These are phyloP conservation scores for Furcula furcula DNA, from an alignment of 2,888 invertebrate species.

Conservation along the genomic window DNA sequence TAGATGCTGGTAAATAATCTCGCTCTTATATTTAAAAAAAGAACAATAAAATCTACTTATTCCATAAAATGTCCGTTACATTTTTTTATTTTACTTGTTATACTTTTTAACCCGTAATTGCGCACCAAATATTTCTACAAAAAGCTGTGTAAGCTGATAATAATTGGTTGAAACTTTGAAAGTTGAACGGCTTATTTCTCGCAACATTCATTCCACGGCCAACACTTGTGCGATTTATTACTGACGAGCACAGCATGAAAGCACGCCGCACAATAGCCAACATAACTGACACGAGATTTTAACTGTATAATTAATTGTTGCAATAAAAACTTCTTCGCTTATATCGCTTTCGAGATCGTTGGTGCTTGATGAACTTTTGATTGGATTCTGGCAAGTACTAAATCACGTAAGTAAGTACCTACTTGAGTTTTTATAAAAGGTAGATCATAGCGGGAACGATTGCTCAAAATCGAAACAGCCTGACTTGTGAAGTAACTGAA, in stretches of 20 bases:
- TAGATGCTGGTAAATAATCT: no score
- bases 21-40: no score
- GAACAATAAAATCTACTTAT: no score
- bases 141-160: constrained; percentile 27
- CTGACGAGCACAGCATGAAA: constrained; percentile 27
- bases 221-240: constrained; percentile 32
- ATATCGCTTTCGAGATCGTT: constrained; percentile 22
- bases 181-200: constrained; percentile 31
- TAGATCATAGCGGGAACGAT: no score
- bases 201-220: constrained; percentile 28
- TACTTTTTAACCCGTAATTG: constrained; percentile 8
- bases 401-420: no score
- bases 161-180: constrained; percentile 39
- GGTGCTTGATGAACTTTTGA: constrained; percentile 32
- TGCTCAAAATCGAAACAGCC: no score
- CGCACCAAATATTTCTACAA: constrained; percentile 10
- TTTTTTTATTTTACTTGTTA: no score
- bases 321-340: constrained; percentile 27
- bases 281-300: constrained; percentile 30
- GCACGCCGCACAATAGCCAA: constrained; percentile 34
- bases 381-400: constrained; percentile 15
- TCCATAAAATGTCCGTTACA: no score
- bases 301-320: constrained; percentile 31
- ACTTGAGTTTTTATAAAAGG: no score
- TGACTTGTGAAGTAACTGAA: no score